A percentile compares a stretch with the other conserved stretches of the same genome.
Conservation (phyloP, 2,113 vertebrate genomes). For the Micromys minutus region DNA sequence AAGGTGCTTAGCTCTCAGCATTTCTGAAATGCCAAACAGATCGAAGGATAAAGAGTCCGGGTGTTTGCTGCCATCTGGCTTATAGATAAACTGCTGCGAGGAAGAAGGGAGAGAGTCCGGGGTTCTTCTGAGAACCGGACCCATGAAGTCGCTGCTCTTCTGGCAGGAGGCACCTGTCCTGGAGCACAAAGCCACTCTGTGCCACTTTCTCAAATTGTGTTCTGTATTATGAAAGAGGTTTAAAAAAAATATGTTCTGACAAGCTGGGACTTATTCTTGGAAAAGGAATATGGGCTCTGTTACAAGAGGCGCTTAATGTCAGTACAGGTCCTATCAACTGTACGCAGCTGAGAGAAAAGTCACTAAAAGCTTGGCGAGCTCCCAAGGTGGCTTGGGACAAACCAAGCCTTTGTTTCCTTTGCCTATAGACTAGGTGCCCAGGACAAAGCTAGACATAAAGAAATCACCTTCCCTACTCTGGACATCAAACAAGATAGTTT, state of each 20-base stretch:
- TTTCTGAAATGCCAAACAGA: slow-evolving; percentile 54
- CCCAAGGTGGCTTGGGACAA: not conserved
- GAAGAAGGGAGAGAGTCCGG: not conserved
- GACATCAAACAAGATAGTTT: not conserved
- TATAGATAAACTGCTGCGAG: not conserved
- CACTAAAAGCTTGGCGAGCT: not conserved
- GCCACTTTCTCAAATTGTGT: not conserved
- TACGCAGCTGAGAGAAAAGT: not conserved
- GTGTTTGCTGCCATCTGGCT: slow-evolving; percentile 38
- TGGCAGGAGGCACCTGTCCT: not conserved
- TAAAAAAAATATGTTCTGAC: slow-evolving; percentile 34
- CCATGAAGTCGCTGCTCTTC: not conserved
- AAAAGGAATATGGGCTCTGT: slow-evolving; percentile 10
- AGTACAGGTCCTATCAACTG: not conserved
- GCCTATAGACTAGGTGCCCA: not conserved
- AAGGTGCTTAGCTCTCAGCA: slow-evolving; percentile 7
- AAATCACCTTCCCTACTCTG: not conserved
- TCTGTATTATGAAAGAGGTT: slow-evolving; percentile 47
- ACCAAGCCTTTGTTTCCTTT: not conserved
- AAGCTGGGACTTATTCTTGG: slow-evolving; percentile 49
- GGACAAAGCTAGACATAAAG: not conserved
- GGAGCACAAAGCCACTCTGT: not conserved
- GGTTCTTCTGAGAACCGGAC: not conserved
- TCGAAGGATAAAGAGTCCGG: slow-evolving; percentile 44
- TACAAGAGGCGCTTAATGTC: slow-evolving; percentile 29